phyloP scores from a whole-genome alignment of 2,113 vertebrate species.

The Nycticorax nycticorax region DNA sequence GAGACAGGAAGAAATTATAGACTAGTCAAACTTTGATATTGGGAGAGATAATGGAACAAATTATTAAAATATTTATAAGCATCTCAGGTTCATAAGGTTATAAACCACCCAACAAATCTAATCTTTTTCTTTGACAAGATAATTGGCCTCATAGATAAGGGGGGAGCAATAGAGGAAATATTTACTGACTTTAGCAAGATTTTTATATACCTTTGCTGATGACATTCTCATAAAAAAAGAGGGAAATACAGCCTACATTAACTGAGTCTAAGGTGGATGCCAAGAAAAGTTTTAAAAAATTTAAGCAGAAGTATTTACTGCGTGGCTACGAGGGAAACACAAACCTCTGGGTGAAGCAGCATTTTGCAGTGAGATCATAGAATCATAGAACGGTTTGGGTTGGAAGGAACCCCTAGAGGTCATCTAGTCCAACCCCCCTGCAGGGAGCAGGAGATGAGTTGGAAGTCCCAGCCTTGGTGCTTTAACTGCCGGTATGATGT shows the following conservation, averaged over 20 bases:
- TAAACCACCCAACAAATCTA: conserved; percentile 63
- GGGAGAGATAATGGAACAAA: conserved; percentile 68
- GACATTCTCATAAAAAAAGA: not conserved
- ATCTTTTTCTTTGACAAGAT: conserved; percentile 65
- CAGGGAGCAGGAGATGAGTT: not conserved
- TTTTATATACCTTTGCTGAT: conserved; percentile 35
- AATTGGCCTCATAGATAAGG: conserved; percentile 50
- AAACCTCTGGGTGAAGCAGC: not conserved
- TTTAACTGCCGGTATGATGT: not conserved
- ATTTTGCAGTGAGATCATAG: not conserved
- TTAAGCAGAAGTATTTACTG: not conserved
- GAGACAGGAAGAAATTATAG: conserved; percentile 57
- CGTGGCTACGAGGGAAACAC: not conserved
- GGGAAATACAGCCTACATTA: not conserved
- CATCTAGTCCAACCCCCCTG: too few relatives aligned
- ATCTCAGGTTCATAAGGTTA: conserved; percentile 63
- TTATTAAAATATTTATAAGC: conserved; percentile 72
- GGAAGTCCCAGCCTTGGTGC: not conserved
- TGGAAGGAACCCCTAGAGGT: too few relatives aligned
- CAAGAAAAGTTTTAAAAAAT: conserved; percentile 9
- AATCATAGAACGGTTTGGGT: too few relatives aligned
- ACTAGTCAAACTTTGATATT: conserved; percentile 66
- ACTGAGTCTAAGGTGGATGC: not conserved
- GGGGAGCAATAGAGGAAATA: not conserved
- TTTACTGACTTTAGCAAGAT: conserved; percentile 14